A percentile compares a stretch with the other conserved stretches of the same genome.
Evolutionary conservation across 2,797 vertebrate species (phyloP).

Genomic region (Zalophus californianus): DNA sequence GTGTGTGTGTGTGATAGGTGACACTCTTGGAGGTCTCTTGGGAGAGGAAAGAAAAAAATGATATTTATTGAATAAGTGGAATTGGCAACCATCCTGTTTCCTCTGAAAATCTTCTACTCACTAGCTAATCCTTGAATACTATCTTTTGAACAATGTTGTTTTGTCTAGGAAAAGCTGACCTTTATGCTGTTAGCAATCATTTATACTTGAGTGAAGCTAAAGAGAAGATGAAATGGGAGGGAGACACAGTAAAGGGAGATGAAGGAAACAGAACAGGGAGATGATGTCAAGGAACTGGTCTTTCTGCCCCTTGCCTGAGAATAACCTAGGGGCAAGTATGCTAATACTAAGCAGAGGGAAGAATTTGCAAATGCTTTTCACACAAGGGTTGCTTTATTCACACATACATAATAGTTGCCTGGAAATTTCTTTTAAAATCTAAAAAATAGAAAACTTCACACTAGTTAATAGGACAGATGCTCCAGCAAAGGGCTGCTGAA

Average conservation of each 20-base stretch:
- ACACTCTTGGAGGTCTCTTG: neutral
- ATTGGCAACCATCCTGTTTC: neutral
- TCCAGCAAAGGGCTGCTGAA: neutral
- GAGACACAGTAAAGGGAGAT: neutral
- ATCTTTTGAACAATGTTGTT: neutral
- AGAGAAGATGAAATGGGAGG: neutral
- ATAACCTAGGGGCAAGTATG: neutral
- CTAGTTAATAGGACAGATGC: neutral
- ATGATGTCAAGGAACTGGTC: neutral
- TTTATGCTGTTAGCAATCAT: slow-evolving; percentile 17
- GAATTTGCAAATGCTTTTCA: neutral
- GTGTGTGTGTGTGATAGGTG: neutral
- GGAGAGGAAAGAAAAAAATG: neutral
- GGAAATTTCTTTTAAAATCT: neutral
- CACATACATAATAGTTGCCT: neutral
- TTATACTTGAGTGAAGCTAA: neutral
- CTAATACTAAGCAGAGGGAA: neutral
- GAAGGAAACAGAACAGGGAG: neutral
- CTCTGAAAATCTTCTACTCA: neutral
- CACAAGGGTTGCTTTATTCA: neutral
- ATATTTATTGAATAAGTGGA: neutral
- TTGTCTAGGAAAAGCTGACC: neutral
- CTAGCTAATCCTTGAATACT: neutral
- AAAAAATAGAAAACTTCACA: slow-evolving; percentile 9
- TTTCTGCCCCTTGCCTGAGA: neutral